Percentiles rank a stretch among this genome's conserved stretches.
These are phyloP conservation scores for Neoarius graeffei DNA, from an alignment of 2,113 vertebrate species.

Conservation along the genomic window DNA sequence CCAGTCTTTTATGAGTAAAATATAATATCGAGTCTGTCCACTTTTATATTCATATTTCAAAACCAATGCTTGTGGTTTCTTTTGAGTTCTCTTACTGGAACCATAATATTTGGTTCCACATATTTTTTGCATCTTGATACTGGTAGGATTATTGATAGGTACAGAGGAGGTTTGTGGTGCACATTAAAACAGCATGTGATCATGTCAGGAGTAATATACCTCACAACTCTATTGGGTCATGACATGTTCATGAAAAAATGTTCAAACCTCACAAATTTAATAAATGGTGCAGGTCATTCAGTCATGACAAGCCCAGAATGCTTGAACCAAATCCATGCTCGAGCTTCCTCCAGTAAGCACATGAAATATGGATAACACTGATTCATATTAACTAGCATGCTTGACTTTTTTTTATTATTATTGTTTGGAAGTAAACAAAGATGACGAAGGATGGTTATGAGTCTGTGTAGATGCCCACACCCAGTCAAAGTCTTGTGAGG, in stretches of 20 bases:
- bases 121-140: constrained; percentile 17
- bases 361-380: background rate
- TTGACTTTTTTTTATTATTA: background rate
- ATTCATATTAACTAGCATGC: background rate
- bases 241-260: background rate
- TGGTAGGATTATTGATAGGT: background rate
- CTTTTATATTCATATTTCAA: constrained; percentile 22
- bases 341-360: background rate
- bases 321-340: background rate
- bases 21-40: background rate
- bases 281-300: background rate
- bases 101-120: constrained; percentile 28
- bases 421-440: background rate
- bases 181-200: constrained; percentile 33
- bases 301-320: background rate
- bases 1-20: constrained; percentile 2
- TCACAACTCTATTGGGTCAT: background rate
- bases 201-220: constrained; percentile 13
- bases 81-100: constrained; percentile 14
- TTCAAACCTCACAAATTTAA: background rate
- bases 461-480: background rate
- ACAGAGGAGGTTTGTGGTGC: constrained; percentile 15
- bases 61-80: constrained; percentile 22
- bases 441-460: background rate
- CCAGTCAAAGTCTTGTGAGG: background rate